These are phyloP conservation scores for Coracopsis vasa DNA, from an alignment of 2,113 vertebrate genomes.

Conservation along the genomic window DNA sequence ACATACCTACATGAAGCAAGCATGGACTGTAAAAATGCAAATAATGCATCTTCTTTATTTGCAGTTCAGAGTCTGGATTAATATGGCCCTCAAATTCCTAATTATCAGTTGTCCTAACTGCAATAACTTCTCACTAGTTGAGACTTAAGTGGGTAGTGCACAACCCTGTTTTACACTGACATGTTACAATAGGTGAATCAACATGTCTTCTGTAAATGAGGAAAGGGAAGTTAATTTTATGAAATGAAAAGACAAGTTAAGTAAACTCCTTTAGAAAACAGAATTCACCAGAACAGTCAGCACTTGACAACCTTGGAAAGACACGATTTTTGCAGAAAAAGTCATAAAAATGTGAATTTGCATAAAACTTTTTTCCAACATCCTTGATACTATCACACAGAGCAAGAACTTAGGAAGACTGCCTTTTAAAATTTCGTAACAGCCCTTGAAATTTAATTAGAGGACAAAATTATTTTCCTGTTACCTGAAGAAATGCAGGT, in stretches of 20 bases:
- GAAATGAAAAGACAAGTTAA: neutral
- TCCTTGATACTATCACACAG: neutral
- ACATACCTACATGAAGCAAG: neutral
- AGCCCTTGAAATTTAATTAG: neutral
- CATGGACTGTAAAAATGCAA: neutral
- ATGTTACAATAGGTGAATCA: neutral
- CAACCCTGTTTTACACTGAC: neutral
- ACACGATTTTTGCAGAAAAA: neutral
- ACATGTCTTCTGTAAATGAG: neutral
- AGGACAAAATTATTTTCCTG: neutral
- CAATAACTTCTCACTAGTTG: neutral
- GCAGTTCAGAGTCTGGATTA: neutral
- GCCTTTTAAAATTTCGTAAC: neutral
- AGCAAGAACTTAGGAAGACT: neutral
- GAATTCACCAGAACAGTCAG: neutral
- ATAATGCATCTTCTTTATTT: neutral
- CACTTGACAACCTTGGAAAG: neutral
- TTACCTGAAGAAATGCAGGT: conserved; percentile 95
- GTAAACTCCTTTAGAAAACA: neutral
- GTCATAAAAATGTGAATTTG: rapidly evolving
- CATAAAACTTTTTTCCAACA: neutral
- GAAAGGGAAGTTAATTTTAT: neutral
- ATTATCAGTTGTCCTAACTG: neutral
- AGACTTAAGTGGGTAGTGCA: rapidly evolving
- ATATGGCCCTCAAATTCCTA: neutral